Evolutionary conservation across 2,888 invertebrate species (phyloP).

Genomic region (Cynaeus angustus): DNA sequence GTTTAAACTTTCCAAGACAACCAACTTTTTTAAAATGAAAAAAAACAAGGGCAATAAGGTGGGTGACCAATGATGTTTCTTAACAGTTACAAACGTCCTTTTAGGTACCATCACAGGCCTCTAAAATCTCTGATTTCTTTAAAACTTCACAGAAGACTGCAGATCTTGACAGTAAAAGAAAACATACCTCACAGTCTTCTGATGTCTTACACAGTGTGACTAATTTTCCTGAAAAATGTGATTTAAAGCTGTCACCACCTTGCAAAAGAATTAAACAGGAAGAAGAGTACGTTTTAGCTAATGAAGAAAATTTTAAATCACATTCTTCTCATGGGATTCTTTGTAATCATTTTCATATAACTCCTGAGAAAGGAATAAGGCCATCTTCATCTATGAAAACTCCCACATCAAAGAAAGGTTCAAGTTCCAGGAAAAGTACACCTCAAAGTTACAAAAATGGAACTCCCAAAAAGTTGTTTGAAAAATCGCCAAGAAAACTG

Average conservation of each 20-base stretch:
- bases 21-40: not conserved
- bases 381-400: constrained; percentile 38
- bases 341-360: constrained; percentile 6
- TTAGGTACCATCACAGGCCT: not conserved
- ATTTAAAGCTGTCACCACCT: not conserved
- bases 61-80: not conserved
- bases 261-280: constrained; percentile 26
- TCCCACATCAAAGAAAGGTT: constrained; percentile 49
- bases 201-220: constrained; percentile 3
- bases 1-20: too few relatives aligned
- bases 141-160: not conserved
- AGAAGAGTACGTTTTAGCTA: constrained; percentile 8
- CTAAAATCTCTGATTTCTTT: constrained; percentile 36
- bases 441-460: constrained; percentile 32
- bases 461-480: constrained; percentile 63
- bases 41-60: not conserved
- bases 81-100: not conserved
- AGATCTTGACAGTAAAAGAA: constrained; percentile 17
- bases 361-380: constrained; percentile 19
- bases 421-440: constrained; percentile 24
- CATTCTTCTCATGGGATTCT: too few relatives aligned
- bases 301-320: too few relatives aligned
- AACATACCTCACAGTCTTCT: not conserved
- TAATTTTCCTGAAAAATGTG: constrained; percentile 5
- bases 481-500: constrained; percentile 63